These are phyloP conservation scores for Tor tambroides DNA, from an alignment of 2,113 vertebrate species.

Conservation along the genomic window DNA sequence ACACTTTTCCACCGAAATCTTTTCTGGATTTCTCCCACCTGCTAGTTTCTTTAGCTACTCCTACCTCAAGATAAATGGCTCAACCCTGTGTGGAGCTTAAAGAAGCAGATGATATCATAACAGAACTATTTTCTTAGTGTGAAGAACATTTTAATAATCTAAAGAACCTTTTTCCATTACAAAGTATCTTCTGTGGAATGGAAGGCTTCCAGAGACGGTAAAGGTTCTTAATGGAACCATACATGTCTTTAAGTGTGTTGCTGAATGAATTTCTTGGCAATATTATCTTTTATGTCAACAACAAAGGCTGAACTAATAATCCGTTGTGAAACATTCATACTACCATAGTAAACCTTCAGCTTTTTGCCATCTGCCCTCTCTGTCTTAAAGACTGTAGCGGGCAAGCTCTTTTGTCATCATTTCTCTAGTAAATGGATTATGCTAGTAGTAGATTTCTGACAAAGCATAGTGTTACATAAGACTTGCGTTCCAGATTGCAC, in stretches of 20 bases:
- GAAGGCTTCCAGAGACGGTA: no score
- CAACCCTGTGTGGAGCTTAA: constrained; percentile 24
- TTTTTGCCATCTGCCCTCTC: not conserved
- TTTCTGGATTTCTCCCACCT: constrained; percentile 58
- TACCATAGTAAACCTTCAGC: not conserved
- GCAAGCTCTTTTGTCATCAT: not conserved
- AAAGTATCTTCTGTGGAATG: no score
- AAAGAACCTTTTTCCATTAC: no score
- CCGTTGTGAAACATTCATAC: not conserved
- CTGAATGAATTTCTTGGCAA: not conserved
- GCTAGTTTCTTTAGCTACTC: constrained; percentile 60
- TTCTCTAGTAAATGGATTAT: not conserved
- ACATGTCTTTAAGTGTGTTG: no score
- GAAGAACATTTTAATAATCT: no score
- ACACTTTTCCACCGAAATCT: constrained; percentile 52
- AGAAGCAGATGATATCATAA: not conserved
- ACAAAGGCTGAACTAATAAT: not conserved
- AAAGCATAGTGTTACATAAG: constrained; percentile 22
- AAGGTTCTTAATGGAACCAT: no score
- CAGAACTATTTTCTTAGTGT: not conserved
- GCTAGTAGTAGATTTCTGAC: constrained; percentile 2
- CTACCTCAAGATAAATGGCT: constrained; percentile 59
- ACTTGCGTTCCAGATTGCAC: not conserved
- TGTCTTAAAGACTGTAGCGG: not conserved
- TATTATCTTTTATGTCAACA: not conserved